phyloP scores from a whole-genome alignment of 2,888 invertebrate species.

The Mamestra brassicae region DNA sequence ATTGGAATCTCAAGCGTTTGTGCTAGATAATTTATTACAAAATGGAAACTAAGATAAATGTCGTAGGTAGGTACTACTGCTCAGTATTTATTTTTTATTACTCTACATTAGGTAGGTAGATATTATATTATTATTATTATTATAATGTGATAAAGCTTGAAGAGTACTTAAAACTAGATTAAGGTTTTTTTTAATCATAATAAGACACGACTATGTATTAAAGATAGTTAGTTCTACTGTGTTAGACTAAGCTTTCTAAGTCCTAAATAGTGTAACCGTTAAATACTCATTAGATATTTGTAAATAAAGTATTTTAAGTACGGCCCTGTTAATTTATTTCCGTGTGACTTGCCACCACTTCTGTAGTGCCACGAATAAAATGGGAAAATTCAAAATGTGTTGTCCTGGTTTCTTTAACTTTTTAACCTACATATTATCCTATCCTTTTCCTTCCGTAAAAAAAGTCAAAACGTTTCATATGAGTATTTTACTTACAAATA shows the following conservation, averaged over 20 bases:
- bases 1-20: conserved; percentile 11
- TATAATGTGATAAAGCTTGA: conserved; percentile 60
- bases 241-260: conserved; percentile 23
- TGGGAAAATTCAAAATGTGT: neutral
- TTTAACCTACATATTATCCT: neutral
- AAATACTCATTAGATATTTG: conserved; percentile 62
- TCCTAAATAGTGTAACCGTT: conserved; percentile 54
- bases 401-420: neutral
- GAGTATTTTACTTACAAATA: too few relatives aligned
- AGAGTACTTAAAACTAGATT: conserved; percentile 54
- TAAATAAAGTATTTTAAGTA: conserved; percentile 60
- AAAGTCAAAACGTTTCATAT: too few relatives aligned
- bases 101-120: conserved; percentile 9
- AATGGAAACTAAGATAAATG: conserved; percentile 3
- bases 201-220: conserved; percentile 11
- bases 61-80: conserved; percentile 11
- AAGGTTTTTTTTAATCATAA: conserved; percentile 35
- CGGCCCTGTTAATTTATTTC: conserved; percentile 42
- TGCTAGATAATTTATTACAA: conserved; percentile 27
- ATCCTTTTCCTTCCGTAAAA: neutral
- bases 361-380: conserved; percentile 11
- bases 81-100: conserved; percentile 55
- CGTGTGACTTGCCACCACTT: neutral
- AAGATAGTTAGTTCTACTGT: conserved; percentile 28
- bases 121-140: conserved; percentile 20